Base-by-base conservation (phyloP, 2,113 vertebrate genomes). In the Clupea harengus region DNA sequence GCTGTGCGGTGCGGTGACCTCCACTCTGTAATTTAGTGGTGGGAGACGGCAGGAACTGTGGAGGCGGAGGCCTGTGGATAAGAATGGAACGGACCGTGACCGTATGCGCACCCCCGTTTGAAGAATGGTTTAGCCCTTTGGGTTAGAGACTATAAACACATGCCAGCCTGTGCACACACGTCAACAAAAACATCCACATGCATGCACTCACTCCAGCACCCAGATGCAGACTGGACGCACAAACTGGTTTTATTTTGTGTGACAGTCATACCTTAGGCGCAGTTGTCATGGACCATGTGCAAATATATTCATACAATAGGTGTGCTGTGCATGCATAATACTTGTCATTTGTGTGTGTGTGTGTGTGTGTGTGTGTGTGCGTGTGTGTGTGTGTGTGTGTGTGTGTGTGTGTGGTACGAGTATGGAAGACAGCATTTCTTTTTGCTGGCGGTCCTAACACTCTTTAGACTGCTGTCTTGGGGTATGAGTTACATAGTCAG, bases 311-410 rank as follows among this genome's bases (percentile, higher is more conserved):
- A 22, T 64, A 57, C 20, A 64, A 64, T 64, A 57, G 13, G 18
- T 39, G 13, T 18, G 52, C 13, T 57, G 2, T 57, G 52, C 4
- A 57, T 57, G 52, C 52, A 17, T 57, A 57, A 57, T 18, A 18
- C 52, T 54, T 54, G 52, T 46, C 9, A 25, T 25, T n/a, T 82
- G 49, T 17, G 82, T 82, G 82, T 54, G 82, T 17, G 82, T 82
- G 82, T 54, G 82, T 82, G 47, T 15, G 25, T 54, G 82, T 82
- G 82, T 82, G 85, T 39, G 57, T 46, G 49, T 83, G 52, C 22
- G 57, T 64, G 22, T 64, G 57, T 64, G 57, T 64, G 22, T 64
- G 22, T 47, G 22, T 64, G 57, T 64, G 57, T 64, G 46, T 22
- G 18, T 64, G 18, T n/a, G 20, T 64, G 18, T 47, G 46, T 47